Conservation (phyloP, 2,113 vertebrate genomes). For the Phrynosoma platyrhinos region DNA sequence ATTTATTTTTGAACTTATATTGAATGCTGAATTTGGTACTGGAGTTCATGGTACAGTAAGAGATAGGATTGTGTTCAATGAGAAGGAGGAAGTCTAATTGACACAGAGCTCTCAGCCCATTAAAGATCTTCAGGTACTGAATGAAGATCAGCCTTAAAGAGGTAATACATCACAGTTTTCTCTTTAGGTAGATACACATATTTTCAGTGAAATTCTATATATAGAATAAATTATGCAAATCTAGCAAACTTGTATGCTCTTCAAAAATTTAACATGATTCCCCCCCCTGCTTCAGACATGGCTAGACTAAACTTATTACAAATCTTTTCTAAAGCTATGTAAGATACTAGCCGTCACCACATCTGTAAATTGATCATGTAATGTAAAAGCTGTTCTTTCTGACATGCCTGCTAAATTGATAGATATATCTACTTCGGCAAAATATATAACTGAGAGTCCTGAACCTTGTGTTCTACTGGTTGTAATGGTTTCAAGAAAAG, state of each 20-base stretch:
- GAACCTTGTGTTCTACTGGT: not conserved
- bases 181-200: not conserved
- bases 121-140: too few relatives aligned
- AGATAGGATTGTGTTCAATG: too few relatives aligned
- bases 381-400: not conserved
- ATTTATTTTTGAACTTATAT: too few relatives aligned
- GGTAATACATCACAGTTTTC: too few relatives aligned
- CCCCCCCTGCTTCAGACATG: not conserved
- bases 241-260: not conserved
- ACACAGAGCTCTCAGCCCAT: too few relatives aligned
- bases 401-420: not conserved
- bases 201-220: not conserved
- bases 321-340: not conserved
- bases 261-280: not conserved
- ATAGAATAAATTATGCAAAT: not conserved
- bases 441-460: not conserved
- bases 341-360: not conserved
- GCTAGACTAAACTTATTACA: not conserved
- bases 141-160: too few relatives aligned
- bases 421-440: not conserved
- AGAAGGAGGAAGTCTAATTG: too few relatives aligned
- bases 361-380: not conserved
- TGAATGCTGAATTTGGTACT: too few relatives aligned
- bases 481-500: not conserved
- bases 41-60: too few relatives aligned